Evolutionary conservation across 2,113 vertebrate genomes (phyloP).

Genomic region (Anarhynchus alexandrinus): DNA sequence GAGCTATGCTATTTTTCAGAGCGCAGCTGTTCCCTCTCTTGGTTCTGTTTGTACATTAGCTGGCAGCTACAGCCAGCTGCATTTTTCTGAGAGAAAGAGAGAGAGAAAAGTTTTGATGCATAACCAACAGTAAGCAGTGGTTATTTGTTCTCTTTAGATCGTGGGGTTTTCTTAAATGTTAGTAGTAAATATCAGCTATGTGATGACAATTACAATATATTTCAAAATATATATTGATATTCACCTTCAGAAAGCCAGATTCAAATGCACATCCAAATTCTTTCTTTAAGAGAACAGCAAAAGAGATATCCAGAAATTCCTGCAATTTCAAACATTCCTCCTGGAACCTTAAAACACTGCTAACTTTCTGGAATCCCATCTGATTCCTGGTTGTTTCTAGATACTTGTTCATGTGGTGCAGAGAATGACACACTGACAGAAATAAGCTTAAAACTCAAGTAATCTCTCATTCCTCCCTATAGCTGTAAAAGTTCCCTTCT

Average conservation of each 20-base stretch:
- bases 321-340: neutral
- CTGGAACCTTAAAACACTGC: neutral
- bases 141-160: constrained; percentile 28
- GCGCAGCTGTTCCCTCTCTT: constrained; percentile 56
- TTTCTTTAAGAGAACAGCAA: neutral
- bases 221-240: neutral
- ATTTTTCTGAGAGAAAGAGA: constrained; percentile 6
- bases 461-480: neutral
- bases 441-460: neutral
- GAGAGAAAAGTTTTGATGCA: neutral
- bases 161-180: neutral
- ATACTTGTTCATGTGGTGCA: neutral
- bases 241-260: neutral
- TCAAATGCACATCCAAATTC: neutral
- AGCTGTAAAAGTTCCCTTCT: neutral
- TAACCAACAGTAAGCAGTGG: constrained; percentile 41
- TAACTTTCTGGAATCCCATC: neutral
- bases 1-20: constrained; percentile 14
- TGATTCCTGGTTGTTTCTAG: neutral
- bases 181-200: neutral
- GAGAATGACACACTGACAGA: neutral
- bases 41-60: constrained; percentile 52
- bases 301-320: neutral
- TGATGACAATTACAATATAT: neutral
- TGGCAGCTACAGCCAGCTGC: constrained; percentile 41